A percentile compares a stretch with the other conserved stretches of the same genome.
These are phyloP conservation scores for Nymphalis urticae DNA, from an alignment of 2,888 invertebrate species.

Conservation along the genomic window DNA sequence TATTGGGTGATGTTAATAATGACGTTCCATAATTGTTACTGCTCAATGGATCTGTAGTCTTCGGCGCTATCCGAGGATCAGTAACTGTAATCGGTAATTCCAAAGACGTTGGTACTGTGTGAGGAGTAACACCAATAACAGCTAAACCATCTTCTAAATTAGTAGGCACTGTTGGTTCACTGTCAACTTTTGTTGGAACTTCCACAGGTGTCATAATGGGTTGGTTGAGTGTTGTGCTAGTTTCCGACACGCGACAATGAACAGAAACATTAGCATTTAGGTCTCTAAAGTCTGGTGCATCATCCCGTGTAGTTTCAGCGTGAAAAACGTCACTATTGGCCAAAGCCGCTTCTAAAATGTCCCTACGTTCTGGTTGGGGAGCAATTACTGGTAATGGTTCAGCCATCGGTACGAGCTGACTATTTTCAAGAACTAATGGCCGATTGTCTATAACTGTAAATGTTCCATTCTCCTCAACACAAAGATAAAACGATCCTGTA, in stretches of 20 bases:
- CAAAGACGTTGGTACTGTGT: conserved; percentile 84
- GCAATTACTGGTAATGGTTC: conserved; percentile 56
- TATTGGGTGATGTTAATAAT: conserved; percentile 60
- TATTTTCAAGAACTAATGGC: conserved; percentile 80
- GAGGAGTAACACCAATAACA: conserved; percentile 81
- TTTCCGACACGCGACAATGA: conserved; percentile 86
- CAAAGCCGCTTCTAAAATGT: conserved; percentile 88
- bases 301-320: conserved; percentile 73
- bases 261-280: conserved; percentile 80
- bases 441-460: conserved; percentile 87
- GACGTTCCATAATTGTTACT: conserved; percentile 54
- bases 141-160: conserved; percentile 81
- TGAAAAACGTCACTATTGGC: conserved; percentile 89
- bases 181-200: conserved; percentile 81
- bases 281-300: conserved; percentile 83
- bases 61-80: conserved; percentile 86
- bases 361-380: conserved; percentile 80
- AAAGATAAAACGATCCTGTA: conserved; percentile 87
- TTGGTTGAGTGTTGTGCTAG: conserved; percentile 87
- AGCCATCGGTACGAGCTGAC: conserved; percentile 73
- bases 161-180: conserved; percentile 57
- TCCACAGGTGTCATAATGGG: conserved; percentile 92
- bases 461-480: conserved; percentile 87
- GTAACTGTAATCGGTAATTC: conserved; percentile 89
- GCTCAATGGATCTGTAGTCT: conserved; percentile 67